phyloP scores from a whole-genome alignment of 2,113 vertebrate species.

The Pelmatolapia mariae region DNA sequence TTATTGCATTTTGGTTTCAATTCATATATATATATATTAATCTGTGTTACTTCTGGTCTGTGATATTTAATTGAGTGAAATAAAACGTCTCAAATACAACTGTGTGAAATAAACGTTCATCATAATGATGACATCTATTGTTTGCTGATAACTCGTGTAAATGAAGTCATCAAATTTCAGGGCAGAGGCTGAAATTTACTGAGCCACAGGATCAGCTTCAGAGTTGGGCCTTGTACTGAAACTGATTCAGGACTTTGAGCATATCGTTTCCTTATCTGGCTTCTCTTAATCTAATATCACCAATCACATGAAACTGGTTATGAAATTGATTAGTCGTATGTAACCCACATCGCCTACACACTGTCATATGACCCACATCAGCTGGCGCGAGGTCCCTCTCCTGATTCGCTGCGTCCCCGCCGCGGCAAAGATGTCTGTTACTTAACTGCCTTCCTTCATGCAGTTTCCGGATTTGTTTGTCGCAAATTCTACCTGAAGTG shows the following conservation, averaged over 20 bases:
- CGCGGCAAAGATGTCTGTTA: neutral
- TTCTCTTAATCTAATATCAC: neutral
- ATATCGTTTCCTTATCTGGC: neutral
- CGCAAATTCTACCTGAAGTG: neutral
- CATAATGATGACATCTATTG: neutral
- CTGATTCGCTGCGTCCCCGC: neutral
- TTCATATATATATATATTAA: fast-evolving
- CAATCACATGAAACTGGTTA: neutral
- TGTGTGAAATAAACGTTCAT: neutral
- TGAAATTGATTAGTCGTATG: neutral
- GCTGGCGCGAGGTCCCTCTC: neutral
- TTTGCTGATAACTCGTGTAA: neutral
- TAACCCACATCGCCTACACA: fast-evolving
- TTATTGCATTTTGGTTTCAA: neutral
- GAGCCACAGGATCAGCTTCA: neutral
- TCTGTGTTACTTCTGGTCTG: neutral
- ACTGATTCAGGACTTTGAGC: neutral
- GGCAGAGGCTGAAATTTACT: fast-evolving
- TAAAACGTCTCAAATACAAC: fast-evolving
- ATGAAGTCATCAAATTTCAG: neutral
- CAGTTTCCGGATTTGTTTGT: neutral
- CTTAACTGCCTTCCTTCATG: fast-evolving
- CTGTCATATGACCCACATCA: neutral
- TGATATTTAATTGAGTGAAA: neutral
- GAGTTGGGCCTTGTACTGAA: too few species aligned